phyloP scores from a whole-genome alignment of 2,113 vertebrate species.

The Phasianus colchicus region DNA sequence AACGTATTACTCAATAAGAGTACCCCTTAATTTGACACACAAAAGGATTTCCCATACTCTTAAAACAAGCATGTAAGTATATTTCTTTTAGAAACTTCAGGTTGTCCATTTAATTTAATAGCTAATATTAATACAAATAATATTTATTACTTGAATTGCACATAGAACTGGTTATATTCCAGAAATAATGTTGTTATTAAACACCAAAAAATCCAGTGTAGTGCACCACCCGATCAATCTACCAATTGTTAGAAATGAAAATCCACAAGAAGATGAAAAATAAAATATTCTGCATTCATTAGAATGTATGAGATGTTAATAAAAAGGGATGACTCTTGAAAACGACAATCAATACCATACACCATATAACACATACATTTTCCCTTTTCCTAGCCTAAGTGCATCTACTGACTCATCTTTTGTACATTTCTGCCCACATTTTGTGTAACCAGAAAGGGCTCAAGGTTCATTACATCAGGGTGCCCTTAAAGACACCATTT shows the following conservation, averaged over 20 bases:
- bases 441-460: neutral
- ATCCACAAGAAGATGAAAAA: neutral
- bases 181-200: neutral
- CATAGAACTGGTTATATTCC: neutral
- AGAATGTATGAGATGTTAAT: neutral
- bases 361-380: neutral
- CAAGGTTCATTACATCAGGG: neutral
- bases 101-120: neutral
- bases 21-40: neutral
- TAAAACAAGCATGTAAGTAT: neutral
- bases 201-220: neutral
- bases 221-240: neutral
- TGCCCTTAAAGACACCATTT: neutral
- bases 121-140: neutral
- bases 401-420: neutral
- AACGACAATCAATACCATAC: neutral
- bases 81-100: neutral
- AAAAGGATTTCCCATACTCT: neutral
- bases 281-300: neutral
- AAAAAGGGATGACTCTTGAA: neutral
- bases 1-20: neutral
- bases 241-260: neutral
- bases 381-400: neutral
- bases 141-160: neutral
- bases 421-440: neutral